Conservation (phyloP, 2,888 invertebrate species). For the Taphrorychus bicolor region DNA sequence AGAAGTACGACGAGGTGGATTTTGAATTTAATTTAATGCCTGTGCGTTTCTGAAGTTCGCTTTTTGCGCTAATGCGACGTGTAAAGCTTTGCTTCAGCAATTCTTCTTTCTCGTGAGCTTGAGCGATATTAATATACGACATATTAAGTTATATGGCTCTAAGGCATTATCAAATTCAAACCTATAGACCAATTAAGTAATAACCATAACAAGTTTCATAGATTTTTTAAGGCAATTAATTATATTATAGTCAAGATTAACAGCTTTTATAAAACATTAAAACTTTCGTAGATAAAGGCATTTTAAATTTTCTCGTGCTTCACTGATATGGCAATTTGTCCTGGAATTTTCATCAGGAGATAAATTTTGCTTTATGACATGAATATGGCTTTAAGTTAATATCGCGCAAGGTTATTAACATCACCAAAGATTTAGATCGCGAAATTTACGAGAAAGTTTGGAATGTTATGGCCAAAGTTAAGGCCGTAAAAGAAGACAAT, state of each 20-base stretch:
- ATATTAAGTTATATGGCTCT: no score
- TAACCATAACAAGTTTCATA: background rate
- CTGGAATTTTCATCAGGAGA: constrained; percentile 10
- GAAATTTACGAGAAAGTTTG: constrained; percentile 14
- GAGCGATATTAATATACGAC: no score
- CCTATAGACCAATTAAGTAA: constrained; percentile 3
- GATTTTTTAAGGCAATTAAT: background rate
- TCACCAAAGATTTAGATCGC: constrained; percentile 13
- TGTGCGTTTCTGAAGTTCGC: background rate
- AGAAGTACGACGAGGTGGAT: constrained; percentile 13
- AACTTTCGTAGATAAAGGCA: no score
- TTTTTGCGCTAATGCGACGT: background rate
- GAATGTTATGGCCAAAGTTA: background rate
- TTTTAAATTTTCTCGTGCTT: background rate
- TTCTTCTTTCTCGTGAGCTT: no score
- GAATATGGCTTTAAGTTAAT: constrained; percentile 7
- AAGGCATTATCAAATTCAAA: no score
- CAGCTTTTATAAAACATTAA: background rate
- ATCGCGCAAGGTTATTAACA: constrained; percentile 14
- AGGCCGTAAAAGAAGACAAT: background rate
- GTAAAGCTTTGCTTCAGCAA: background rate
- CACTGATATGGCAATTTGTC: background rate
- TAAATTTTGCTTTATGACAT: constrained; percentile 8
- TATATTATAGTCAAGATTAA: background rate
- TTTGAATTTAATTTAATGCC: constrained; percentile 39